phyloP scores from a whole-genome alignment of 1,140 invertebrate genomes.

The Choristoneura fumiferana region DNA sequence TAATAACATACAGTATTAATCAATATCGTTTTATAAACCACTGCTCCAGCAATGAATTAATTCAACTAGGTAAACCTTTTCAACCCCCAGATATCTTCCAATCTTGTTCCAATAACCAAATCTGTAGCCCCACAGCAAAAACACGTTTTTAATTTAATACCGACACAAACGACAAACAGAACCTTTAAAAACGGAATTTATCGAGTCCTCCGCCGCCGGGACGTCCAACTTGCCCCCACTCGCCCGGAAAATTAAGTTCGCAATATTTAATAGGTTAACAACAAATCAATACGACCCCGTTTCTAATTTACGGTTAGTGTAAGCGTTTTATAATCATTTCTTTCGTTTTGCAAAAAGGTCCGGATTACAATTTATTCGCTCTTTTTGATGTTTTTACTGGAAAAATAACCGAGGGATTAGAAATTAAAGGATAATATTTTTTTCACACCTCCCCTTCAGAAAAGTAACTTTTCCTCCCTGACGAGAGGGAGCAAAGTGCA shows the following conservation, averaged over 20 bases:
- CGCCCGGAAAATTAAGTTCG: slow-evolving; percentile 13
- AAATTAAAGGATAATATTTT: too few species aligned
- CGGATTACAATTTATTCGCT: too few species aligned
- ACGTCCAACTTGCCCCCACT: background rate
- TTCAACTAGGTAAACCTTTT: too few species aligned
- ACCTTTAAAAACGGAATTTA: slow-evolving; percentile 8
- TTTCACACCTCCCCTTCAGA: too few species aligned
- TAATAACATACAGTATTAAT: too few species aligned
- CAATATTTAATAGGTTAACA: slow-evolving; percentile 17
- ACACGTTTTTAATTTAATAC: slow-evolving; percentile 59
- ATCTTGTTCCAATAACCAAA: slow-evolving; percentile 15
- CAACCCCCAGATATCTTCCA: background rate
- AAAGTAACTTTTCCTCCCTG: too few species aligned
- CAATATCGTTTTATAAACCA: too few species aligned
- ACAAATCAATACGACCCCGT: slow-evolving; percentile 10
- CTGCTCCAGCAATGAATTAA: too few species aligned
- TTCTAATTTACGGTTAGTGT: background rate
- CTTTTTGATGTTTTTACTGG: too few species aligned
- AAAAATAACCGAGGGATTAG: too few species aligned
- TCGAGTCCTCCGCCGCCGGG: background rate
- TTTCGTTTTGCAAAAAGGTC: background rate
- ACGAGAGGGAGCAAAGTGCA: too few species aligned
- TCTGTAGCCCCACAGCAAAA: slow-evolving; percentile 26
- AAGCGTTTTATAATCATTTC: slow-evolving; percentile 10
- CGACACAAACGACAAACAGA: slow-evolving; percentile 8